Evolutionary conservation across 2,113 vertebrate species (phyloP), one percentile per base, ranked within the genome.

Genomic region (Telmatochromis brachygnathus): DNA sequence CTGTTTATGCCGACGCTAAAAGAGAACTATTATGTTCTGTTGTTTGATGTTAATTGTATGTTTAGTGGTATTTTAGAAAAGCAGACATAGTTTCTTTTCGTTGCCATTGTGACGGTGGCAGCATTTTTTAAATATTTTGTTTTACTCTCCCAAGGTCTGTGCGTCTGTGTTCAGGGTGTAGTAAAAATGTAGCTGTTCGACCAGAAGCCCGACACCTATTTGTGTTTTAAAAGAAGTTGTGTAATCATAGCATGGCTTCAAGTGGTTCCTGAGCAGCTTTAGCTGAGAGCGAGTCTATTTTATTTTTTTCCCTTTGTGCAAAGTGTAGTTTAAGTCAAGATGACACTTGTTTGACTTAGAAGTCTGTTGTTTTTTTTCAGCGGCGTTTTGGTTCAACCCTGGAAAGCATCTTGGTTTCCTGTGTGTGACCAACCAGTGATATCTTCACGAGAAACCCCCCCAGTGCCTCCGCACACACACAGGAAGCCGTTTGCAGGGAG

Each of bases 381-480:
- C 82, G 0, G 55, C 21, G 39, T 85, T 93, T 87, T 81, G 82
- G 85, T 88, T 92, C 82, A 92, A 75, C 84, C 85, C 62, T 91
- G 51, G 33, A 88, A 89, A 91, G 83, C 87, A 84, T 87, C 75
- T 90, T 84, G 73, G 84, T 92, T 92, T 91, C 92, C 93, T 93
- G 91, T 83, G 80, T 90, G 84, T 49, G 89, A 88, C 89, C 75
- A 85, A 77, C 82, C 68, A 84, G 81, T 70, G 87, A 85, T 58
- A 87, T 86, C 54, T 91, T 84, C 54, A 56, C 17, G 73, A 90
- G 53, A 88, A 84, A 65, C 60, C 60, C 33, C 19, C 84, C 68
- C 45, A 10, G 6, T 70, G 79, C 51, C 83, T 79, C 54, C 19
- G 8, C 39, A 15, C 81, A 86, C 90, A 84, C 90, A 84, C 88